These are phyloP conservation scores for Papilio gigon DNA, from an alignment of 2,888 invertebrate genomes.

Conservation along the genomic window DNA sequence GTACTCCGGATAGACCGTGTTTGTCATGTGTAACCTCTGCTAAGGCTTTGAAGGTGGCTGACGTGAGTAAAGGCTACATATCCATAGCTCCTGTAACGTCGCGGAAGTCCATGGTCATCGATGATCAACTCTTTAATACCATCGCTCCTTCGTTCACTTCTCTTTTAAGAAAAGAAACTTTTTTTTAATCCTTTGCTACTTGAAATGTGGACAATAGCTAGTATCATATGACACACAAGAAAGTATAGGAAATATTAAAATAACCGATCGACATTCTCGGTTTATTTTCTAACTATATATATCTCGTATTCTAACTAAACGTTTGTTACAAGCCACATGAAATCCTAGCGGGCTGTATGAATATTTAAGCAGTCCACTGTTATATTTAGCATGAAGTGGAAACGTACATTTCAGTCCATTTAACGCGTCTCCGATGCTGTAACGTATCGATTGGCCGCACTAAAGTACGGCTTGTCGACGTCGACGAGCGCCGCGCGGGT, in stretches of 20 bases:
- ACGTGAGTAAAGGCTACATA: too few relatives aligned
- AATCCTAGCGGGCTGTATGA: not conserved
- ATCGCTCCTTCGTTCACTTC: too few relatives aligned
- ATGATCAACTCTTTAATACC: too few relatives aligned
- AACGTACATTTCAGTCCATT: constrained; percentile 63
- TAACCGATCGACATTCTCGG: too few relatives aligned
- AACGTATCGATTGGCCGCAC: constrained; percentile 65
- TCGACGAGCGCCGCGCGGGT: constrained; percentile 14
- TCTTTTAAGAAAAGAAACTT: too few relatives aligned
- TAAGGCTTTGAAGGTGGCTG: too few relatives aligned
- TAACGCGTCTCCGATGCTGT: constrained; percentile 58
- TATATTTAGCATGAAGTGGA: constrained; percentile 46
- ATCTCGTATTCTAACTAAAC: not conserved
- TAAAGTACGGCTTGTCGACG: constrained; percentile 60
- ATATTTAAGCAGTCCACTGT: constrained; percentile 12
- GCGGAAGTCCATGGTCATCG: too few relatives aligned
- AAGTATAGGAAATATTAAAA: too few relatives aligned
- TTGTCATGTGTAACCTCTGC: too few relatives aligned
- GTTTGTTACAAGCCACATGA: not conserved
- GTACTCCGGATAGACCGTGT: too few relatives aligned
- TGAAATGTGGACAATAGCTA: not conserved
- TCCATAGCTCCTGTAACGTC: too few relatives aligned
- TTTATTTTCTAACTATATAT: not conserved
- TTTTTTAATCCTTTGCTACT: not conserved
- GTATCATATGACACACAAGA: too few relatives aligned